Percentiles rank a stretch among this genome's conserved stretches.
Conservation (phyloP, 1,140 invertebrate genomes). For the Battus philenor region DNA sequence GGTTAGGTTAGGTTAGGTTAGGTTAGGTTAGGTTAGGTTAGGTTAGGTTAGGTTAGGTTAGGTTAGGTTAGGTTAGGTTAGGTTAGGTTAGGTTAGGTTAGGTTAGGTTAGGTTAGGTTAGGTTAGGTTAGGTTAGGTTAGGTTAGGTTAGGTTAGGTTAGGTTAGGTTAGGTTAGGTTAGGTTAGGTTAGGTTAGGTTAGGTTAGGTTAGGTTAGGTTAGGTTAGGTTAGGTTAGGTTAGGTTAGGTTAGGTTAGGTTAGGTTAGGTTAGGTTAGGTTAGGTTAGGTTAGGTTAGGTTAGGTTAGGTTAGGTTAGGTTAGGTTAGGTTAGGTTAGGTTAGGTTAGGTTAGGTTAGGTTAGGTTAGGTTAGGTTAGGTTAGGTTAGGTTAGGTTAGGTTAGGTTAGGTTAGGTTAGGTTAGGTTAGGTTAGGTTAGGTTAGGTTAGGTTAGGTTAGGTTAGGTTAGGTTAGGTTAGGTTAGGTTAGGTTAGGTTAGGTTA, state of each 20-base stretch:
- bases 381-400: conserved; percentile 20
- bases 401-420: conserved; percentile 10
- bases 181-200: conserved; percentile 18
- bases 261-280: conserved; percentile 4
- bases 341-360: conserved; percentile 1
- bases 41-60: conserved; percentile 17
- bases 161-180: conserved; percentile 16
- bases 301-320: conserved; percentile 1
- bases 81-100: conserved; percentile 19
- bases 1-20: conserved; percentile 23
- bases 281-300: conserved; percentile 9
- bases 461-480: conserved; percentile 20
- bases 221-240: conserved; percentile 10
- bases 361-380: conserved; percentile 11
- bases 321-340: not conserved
- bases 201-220: conserved; percentile 18
- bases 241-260: conserved; percentile 9
- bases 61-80: conserved; percentile 24
- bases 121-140: conserved; percentile 17
- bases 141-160: conserved; percentile 6
- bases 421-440: conserved; percentile 6
- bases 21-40: conserved; percentile 29
- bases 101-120: conserved; percentile 13
- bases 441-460: conserved; percentile 8
- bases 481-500: conserved; percentile 28